Evolutionary conservation across 2,113 vertebrate genomes (phyloP).

Genomic region (Chinchilla lanigera): DNA sequence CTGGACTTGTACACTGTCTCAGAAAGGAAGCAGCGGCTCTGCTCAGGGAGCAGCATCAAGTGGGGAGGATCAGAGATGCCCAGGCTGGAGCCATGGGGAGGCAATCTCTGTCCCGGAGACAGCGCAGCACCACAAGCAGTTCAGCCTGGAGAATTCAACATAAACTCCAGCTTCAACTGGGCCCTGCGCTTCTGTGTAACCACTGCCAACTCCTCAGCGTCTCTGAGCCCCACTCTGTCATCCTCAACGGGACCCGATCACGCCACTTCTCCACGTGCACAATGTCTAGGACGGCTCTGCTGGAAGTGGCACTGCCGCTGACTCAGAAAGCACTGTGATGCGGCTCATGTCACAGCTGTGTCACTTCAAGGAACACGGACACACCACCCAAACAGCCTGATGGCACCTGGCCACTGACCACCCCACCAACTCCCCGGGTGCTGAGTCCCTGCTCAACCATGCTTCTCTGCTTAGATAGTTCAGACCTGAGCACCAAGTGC

Average conservation of each 20-base stretch:
- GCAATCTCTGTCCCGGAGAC: not conserved
- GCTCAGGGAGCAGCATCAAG: not conserved
- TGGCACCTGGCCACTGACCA: not conserved
- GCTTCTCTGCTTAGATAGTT: not conserved
- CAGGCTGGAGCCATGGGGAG: not conserved
- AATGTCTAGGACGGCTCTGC: not conserved
- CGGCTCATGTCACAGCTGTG: not conserved
- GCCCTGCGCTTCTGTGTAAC: not conserved
- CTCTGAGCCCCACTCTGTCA: not conserved
- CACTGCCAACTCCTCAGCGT: not conserved
- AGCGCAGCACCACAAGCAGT: not conserved
- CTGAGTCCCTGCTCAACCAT: not conserved
- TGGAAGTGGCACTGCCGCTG: not conserved
- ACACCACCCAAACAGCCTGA: not conserved
- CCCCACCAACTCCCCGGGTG: too few species aligned
- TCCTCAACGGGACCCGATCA: not conserved
- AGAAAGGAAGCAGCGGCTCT: not conserved
- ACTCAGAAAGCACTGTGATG: not conserved
- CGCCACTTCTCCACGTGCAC: not conserved
- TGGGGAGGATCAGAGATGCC: not conserved
- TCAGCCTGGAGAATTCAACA: not conserved
- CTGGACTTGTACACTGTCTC: not conserved
- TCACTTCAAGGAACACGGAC: not conserved
- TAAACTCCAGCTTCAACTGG: not conserved
- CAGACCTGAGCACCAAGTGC: not conserved